Base-by-base conservation (phyloP, 2,888 invertebrate genomes). In the Vanessa cardui region DNA sequence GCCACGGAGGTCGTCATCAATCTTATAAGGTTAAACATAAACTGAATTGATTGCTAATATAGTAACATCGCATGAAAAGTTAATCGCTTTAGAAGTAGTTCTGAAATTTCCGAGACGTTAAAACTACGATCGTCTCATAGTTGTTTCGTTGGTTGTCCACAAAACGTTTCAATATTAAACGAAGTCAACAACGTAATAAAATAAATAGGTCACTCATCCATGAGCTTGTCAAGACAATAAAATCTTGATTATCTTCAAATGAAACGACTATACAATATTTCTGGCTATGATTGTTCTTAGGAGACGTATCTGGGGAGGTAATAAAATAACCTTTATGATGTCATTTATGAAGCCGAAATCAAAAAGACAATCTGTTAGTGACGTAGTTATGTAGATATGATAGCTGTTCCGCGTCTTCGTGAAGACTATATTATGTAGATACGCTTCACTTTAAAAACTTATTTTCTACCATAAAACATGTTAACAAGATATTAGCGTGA, bases 181-280 rank as follows among this genome's bases (percentile, higher is more conserved):
- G 39, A 56, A 60, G 64, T 49, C 59, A 60, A 68, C 64, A 64
- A 47, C 54, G 49, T 66, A 63, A 63, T 71, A 71, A 71, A 71
- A 71, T 68, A 72, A 72, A 72, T 73, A 64, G 73, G 72, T 63
- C 72, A 62, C 62, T 68, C 72, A 64, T 64, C 73, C 69, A 69
- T 56, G 50, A 45, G 58, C 69, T 71, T 69, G 70, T 71, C 64
- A 52, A 66, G 71, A 73, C 72, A 72, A 71, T 73, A 72, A 71
- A 73, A 66, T 52, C 54, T 73, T 73, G 71, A 71, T 73, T 71
- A 69, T 69, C 65, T 61, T 63, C 47, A 47, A 47, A 68, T 63
- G 50, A 47, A 47, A 68, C 59, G 56, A 39, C 33, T 52, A 46
- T 54, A 46, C 46, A 26, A 59, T 59, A 59, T 59, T 46, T 59